These are phyloP conservation scores for Tryphoninae sp. DNA, from an alignment of 2,888 invertebrate species.

Conservation along the genomic window DNA sequence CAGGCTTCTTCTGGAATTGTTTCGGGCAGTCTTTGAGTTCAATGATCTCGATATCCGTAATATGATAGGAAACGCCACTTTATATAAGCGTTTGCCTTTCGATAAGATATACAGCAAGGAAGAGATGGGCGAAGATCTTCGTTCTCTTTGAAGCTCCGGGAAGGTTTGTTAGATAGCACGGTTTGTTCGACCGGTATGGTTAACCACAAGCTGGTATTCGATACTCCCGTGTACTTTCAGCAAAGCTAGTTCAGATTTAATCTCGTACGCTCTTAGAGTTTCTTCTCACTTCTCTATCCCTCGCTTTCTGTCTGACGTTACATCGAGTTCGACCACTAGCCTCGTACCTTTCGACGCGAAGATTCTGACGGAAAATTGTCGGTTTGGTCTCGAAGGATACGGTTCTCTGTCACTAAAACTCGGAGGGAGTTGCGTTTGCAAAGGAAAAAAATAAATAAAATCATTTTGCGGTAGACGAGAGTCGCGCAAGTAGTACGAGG, in stretches of 20 bases:
- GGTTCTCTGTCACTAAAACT: not conserved
- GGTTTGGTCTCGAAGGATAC: not conserved
- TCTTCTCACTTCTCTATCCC: not conserved
- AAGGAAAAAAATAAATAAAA: not conserved
- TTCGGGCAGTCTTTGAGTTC: not conserved
- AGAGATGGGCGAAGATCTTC: not conserved
- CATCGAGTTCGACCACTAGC: not conserved
- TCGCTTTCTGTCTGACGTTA: not conserved
- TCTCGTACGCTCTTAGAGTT: conserved; percentile 30
- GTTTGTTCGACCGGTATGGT: conserved; percentile 34
- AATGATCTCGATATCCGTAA: conserved; percentile 17
- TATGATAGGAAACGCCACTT: conserved; percentile 8
- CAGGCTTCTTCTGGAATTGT: not conserved
- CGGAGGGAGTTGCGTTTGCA: not conserved
- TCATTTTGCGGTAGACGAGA: not conserved
- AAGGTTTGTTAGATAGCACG: conserved; percentile 21
- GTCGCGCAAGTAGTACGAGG: not conserved
- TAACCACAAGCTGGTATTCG: conserved; percentile 33
- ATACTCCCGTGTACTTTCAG: conserved; percentile 29
- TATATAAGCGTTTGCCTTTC: not conserved
- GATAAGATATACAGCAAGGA: conserved; percentile 15
- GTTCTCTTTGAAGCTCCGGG: conserved; percentile 32
- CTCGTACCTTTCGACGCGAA: not conserved
- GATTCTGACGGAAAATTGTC: not conserved
- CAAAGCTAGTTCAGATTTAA: conserved; percentile 47